Conservation (phyloP, 2,113 vertebrate species). For the Zootoca vivipara region DNA sequence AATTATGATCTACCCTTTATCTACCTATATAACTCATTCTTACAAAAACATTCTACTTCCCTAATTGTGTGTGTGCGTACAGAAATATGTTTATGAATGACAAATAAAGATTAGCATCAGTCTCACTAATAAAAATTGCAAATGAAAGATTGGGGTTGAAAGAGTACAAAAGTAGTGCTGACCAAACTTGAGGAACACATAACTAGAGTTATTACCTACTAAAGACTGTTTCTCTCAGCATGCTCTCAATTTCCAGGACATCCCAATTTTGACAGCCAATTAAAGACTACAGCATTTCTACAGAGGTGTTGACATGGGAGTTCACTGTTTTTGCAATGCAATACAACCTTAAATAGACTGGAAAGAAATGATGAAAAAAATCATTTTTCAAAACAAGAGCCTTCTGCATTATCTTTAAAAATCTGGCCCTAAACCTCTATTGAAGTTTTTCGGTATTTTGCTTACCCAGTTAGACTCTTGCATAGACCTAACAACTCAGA, state of each 20-base stretch:
- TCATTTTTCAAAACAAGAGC: background rate
- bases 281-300: background rate
- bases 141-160: background rate
- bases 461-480: background rate
- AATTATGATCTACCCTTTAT: slow-evolving; percentile 39
- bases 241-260: background rate
- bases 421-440: background rate
- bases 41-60: slow-evolving; percentile 19
- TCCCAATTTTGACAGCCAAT: background rate
- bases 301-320: background rate
- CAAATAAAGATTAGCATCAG: too few relatives aligned
- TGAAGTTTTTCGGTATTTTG: background rate
- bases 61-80: too few relatives aligned
- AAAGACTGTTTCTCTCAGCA: background rate
- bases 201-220: background rate
- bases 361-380: background rate
- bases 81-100: too few relatives aligned
- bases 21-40: slow-evolving; percentile 34
- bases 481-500: background rate
- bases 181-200: background rate
- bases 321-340: background rate
- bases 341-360: background rate
- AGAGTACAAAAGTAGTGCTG: background rate
- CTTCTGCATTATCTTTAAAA: background rate
- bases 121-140: too few relatives aligned